Percentiles rank a stretch among this genome's conserved stretches.
Conservation (phyloP, 2,888 invertebrate species). For the Bruchidius siliquastri region DNA sequence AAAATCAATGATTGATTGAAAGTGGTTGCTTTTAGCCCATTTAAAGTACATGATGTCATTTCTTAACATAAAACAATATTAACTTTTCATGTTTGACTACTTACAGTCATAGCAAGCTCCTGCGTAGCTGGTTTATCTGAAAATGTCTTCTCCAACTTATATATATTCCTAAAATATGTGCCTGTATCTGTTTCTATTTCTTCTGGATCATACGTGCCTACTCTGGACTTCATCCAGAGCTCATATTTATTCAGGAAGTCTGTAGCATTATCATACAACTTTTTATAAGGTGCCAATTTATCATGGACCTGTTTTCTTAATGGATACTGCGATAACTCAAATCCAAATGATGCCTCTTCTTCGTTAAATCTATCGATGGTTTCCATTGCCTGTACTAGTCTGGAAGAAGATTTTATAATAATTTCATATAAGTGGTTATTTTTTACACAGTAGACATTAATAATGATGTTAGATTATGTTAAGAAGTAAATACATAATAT, state of each 20-base stretch:
- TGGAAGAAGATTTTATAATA: constrained; percentile 23
- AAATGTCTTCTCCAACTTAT: constrained; percentile 85
- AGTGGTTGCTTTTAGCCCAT: too few species aligned
- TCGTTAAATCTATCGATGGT: constrained; percentile 85
- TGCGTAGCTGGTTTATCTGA: constrained; percentile 69
- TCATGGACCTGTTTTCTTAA: constrained; percentile 74
- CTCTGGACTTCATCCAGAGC: constrained; percentile 79
- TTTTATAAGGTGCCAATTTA: constrained; percentile 78
- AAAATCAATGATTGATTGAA: too few species aligned
- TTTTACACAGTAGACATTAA: neutral
- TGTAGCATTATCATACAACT: constrained; percentile 81
- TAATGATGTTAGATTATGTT: too few species aligned
- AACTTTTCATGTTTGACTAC: too few species aligned
- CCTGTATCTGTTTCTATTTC: constrained; percentile 77
- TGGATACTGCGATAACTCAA: constrained; percentile 78
- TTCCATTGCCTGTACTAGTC: constrained; percentile 67
- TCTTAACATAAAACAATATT: too few species aligned
- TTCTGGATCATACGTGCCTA: constrained; percentile 83
- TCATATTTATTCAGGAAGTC: constrained; percentile 80
- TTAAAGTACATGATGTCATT: too few species aligned
- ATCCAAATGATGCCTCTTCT: constrained; percentile 84
- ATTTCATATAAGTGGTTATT: neutral
- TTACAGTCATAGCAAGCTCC: constrained; percentile 63
- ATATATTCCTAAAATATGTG: constrained; percentile 66
- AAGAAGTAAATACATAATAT: too few species aligned